Base-by-base conservation (phyloP, 2,888 invertebrate species). In the Aphodius sticticus region DNA sequence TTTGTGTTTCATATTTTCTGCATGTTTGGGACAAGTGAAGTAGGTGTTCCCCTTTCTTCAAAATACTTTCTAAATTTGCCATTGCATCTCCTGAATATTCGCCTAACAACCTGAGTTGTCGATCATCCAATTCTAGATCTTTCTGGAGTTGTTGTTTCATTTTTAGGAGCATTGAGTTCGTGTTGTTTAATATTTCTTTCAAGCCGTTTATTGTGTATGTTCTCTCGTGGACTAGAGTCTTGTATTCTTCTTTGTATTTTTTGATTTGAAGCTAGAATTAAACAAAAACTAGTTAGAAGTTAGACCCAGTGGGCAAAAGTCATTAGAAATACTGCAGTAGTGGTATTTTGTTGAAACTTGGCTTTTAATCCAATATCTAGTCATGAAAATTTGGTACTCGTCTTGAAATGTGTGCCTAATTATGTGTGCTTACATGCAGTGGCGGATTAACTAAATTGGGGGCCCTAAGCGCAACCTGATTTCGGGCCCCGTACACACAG, bases 1-100 rank as follows among this genome's bases (percentile, higher is more conserved):
- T 87, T 81, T 90, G 90, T 0, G 91, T 92, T 87, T 93, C 92
- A 84, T 90, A 91, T 86, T 92, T 92, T 69, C 91, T 87, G 82
- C 93, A 92, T n/a, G 91, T 87, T 35, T 89, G 89, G 35, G 90
- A 90, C 82, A 93, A 84, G 35, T 90, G 90, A 74, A 91, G 84
- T 76, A 93, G 90, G 83, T 90, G 90, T 80, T 91, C 90, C 5
- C 91, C 92, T 85, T 91, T 92, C 78, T 87, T 87, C 53, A 86
- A 84, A 0, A 90, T 88, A 3, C 84, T 84, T 82, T 89, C 86
- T 2, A 92, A 84, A 88, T 90, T 88, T 81, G 89, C 88, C 0
- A 90, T 82, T 12, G 89, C 82, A n/a, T 86, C 86, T 81, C 91
- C 90, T 0, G 92, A 89, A 16, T 83, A 84, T 80, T 86, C 87